Evolutionary conservation across 2,888 invertebrate species (phyloP).

Genomic region (Amphipoea oculea): DNA sequence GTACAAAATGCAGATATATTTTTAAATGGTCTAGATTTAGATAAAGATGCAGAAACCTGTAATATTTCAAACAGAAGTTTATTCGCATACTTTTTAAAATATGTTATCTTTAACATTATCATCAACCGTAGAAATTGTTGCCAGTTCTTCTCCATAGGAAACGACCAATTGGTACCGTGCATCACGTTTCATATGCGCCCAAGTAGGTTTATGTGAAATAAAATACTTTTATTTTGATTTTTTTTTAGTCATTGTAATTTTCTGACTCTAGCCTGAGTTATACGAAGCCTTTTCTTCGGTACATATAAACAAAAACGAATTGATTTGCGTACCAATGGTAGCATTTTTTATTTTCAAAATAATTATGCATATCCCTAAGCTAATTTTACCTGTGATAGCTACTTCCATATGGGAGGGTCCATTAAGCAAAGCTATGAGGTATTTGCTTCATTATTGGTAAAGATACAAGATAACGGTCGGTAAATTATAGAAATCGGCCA

Average conservation of each 20-base stretch:
- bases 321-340: neutral
- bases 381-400: neutral
- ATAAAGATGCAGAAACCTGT: neutral
- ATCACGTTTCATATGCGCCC: neutral
- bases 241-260: neutral
- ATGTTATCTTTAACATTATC: neutral
- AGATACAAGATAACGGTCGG: too few species aligned
- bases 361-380: neutral
- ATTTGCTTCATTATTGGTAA: neutral
- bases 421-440: neutral
- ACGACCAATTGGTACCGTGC: neutral
- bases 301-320: too few species aligned
- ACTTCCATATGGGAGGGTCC: neutral
- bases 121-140: neutral
- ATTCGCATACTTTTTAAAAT: neutral
- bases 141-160: neutral
- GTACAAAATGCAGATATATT: neutral
- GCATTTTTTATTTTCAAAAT: neutral
- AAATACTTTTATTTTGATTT: neutral
- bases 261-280: neutral
- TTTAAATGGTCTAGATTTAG: neutral
- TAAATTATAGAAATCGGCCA: too few species aligned
- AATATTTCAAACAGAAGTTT: neutral
- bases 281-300: neutral
- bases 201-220: neutral